A percentile compares a stretch with the other conserved stretches of the same genome.
phyloP scores from a whole-genome alignment of 2,113 vertebrate genomes.

The Aptenodytes patagonicus region DNA sequence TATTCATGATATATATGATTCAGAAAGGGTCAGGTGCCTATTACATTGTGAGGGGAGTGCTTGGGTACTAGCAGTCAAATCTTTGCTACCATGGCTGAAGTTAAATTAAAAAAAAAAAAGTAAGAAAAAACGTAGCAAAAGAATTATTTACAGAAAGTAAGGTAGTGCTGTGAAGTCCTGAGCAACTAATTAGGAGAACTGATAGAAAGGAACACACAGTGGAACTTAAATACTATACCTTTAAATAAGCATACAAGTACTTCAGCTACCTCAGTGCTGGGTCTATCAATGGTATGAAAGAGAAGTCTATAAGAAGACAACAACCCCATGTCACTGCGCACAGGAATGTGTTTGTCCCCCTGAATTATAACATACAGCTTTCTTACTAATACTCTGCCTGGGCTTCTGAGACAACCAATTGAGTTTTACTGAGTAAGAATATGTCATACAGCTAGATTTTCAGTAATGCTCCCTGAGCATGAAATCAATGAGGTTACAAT shows the following conservation, averaged over 20 bases:
- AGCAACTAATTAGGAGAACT: not conserved
- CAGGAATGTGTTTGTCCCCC: not conserved
- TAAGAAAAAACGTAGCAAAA: not conserved
- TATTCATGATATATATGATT: not conserved
- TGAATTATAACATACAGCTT: not conserved
- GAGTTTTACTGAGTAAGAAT: not conserved
- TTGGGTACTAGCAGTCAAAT: not conserved
- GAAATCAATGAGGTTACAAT: not conserved
- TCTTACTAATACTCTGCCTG: not conserved
- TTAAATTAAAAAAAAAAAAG: not conserved
- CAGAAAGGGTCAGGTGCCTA: not conserved
- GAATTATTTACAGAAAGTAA: not conserved
- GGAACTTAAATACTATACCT: not conserved
- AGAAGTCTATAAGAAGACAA: not conserved
- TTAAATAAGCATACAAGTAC: not conserved
- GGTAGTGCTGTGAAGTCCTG: not conserved
- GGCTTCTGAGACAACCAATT: not conserved
- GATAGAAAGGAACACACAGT: not conserved
- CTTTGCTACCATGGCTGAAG: not conserved
- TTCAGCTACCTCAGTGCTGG: not conserved
- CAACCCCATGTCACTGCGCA: not conserved
- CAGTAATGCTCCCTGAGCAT: not conserved
- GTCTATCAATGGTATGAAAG: not conserved
- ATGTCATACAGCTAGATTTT: not conserved
- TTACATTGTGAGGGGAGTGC: not conserved